Base-by-base conservation (phyloP, 1,140 invertebrate species). In the Polypedilum pembai region DNA sequence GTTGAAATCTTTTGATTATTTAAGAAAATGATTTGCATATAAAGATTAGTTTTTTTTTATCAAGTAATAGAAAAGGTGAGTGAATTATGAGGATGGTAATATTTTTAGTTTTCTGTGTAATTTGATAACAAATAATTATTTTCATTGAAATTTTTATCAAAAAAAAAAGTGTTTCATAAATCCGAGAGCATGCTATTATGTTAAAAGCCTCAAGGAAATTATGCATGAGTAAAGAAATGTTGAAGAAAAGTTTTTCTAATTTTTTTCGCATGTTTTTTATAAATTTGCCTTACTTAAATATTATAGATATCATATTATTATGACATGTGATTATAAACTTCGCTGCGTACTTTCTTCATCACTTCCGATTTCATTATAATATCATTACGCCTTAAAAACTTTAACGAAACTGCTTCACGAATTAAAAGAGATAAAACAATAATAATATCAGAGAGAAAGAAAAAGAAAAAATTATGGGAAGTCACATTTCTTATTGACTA, bases 281-380 rank as follows among this genome's bases (percentile, higher is more conserved):
- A 33, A 3, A 3, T 3, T 33, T 33, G 24, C 24, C 24, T 33
- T 33, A 33, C 24, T 33, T 45, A 45, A 45, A 56, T 56, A 12
- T n/a, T 56, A 56, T n/a, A 56, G 45, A 56, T 56, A 56, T 56
- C 15, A 56, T 56, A 56, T 56, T 56, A 56, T 56, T 56, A 56
- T 56, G 45, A 56, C 45, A 56, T 56, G n/a, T 56, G 45, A 56
- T 56, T 56, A 56, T n/a, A 56, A 10, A 8, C 45, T 56, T 56
- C 12, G 15, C 45, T 56, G 45, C 12, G 12, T 56, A 12, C 45
- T 56, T 56, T 56, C 12, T 56, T 56, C 45, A 12, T 56, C 45
- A 56, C 45, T 56, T 56, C 45, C 45, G 45, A 56, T 56, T 56
- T 56, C 45, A 56, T 56, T 56, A 56, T n/a, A 56, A 56, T 56